phyloP scores from a whole-genome alignment of 2,797 vertebrate species.

The Sebastiscus albofasciatus region DNA sequence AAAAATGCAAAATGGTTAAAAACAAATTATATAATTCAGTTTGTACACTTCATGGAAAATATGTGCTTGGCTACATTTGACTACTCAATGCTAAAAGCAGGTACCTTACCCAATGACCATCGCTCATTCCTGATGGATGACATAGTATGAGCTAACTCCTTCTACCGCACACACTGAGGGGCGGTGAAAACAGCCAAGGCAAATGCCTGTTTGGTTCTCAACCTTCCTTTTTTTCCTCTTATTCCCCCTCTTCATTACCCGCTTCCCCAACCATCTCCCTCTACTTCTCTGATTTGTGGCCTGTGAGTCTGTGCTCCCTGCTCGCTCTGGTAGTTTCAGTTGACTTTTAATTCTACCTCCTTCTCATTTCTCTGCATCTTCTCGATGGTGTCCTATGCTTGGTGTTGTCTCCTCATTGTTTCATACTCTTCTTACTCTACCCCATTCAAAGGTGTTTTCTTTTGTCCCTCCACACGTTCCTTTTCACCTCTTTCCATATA shows the following conservation, averaged over 20 bases:
- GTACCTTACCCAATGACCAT: slow-evolving; percentile 44
- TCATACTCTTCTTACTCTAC: neutral
- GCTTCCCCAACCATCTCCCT: slow-evolving; percentile 21
- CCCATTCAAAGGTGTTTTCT: neutral
- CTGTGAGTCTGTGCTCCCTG: slow-evolving; percentile 15
- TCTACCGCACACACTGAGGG: slow-evolving; percentile 35
- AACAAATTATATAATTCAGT: slow-evolving; percentile 15
- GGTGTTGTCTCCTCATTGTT: neutral
- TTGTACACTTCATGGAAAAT: slow-evolving; percentile 38
- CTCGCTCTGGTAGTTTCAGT: slow-evolving; percentile 18
- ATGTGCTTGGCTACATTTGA: slow-evolving; percentile 30
- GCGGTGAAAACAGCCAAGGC: slow-evolving; percentile 16
- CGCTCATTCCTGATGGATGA: slow-evolving; percentile 60
- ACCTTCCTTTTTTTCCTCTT: slow-evolving; percentile 6
- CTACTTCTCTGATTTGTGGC: slow-evolving; percentile 30
- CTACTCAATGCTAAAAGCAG: slow-evolving; percentile 32
- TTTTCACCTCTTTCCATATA: neutral
- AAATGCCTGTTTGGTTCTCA: slow-evolving; percentile 29
- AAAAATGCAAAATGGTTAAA: neutral
- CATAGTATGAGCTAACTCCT: slow-evolving; percentile 55
- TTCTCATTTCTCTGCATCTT: neutral
- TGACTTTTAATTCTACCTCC: slow-evolving; percentile 10
- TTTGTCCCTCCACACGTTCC: neutral
- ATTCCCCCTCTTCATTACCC: slow-evolving; percentile 29
- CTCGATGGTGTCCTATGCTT: neutral